Evolutionary conservation across 2,797 vertebrate species (phyloP), one percentile per base, ranked within the genome.

Genomic region (Eulemur mongoz): DNA sequence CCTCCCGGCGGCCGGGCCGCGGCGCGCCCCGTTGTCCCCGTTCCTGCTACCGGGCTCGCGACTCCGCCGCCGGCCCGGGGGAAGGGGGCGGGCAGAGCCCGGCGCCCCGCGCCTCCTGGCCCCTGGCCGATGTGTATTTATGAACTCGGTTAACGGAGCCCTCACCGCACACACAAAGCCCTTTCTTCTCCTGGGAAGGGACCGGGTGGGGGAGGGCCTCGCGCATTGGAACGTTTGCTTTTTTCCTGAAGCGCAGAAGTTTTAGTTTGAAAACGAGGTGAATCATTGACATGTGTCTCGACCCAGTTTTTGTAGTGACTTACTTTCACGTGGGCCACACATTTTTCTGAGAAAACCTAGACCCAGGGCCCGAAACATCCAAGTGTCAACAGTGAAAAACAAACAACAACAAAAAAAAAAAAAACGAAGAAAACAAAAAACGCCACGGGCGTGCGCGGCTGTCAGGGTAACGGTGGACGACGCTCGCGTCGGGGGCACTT

Each of bases 161-260:
- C 94, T 96, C 97, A 76, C 72, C 72, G 98, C 97, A 75, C 93
- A 98, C 98, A 98, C 98, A 98, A 98, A 97, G 97, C 97, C 97
- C 94, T 97, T 97, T 97, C 98, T 98, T 95, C 95, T 96, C 92
- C 81, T 11, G 94, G 96, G 95, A 95, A 97, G 93, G 97, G 95
- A 65, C 89, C 1, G 86, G 52, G 92, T 59, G 88, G 94, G 91
- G 88, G 90, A 65, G 90, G 96, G 94, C 83, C 91, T 78, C 27
- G 38, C 84, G 35, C 76, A 59, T 35, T 6, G 61, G 72, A 93
- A 91, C 2, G 78, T 69, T 81, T 12, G 67, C 91, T 13, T 70
- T 48, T 38, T 38, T 50, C 78, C 69, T 54, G 32, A 89, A 89
- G 88, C 75, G 11, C 88, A 27, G 86, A 95, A 97, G 94, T 97